Conservation (phyloP, 2,797 vertebrate species). For the Pangasius macronema region DNA sequence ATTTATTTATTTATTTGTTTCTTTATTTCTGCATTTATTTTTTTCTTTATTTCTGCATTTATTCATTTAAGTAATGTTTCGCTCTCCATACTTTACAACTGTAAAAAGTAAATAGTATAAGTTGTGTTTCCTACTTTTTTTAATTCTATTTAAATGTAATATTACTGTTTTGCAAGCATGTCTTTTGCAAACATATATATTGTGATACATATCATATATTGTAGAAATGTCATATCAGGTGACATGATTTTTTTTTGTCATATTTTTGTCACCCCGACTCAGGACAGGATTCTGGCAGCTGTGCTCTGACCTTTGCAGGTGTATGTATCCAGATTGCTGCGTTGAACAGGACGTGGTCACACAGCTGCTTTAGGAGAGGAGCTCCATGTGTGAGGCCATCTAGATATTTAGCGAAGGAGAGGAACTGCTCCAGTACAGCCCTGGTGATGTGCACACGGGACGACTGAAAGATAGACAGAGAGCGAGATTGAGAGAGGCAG, state of each 20-base stretch:
- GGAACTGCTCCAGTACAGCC: slow-evolving; percentile 94
- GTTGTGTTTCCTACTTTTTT: too few species aligned
- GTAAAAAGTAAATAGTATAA: too few species aligned
- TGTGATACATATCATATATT: not conserved
- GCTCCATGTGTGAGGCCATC: slow-evolving; percentile 94
- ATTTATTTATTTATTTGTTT: too few species aligned
- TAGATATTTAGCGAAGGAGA: slow-evolving; percentile 96
- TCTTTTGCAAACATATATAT: not conserved
- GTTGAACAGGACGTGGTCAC: slow-evolving; percentile 91
- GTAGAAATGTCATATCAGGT: not conserved
- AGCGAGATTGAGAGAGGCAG: not conserved
- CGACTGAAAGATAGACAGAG: slow-evolving; percentile 73
- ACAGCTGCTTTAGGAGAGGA: slow-evolving; percentile 93
- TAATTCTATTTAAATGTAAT: not conserved
- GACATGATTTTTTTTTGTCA: not conserved
- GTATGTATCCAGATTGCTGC: slow-evolving; percentile 98
- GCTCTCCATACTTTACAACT: too few species aligned
- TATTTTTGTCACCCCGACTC: not conserved
- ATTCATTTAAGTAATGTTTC: too few species aligned
- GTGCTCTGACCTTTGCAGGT: slow-evolving; percentile 86
- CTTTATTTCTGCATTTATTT: too few species aligned
- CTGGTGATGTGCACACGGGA: slow-evolving; percentile 92
- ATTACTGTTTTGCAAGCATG: not conserved
- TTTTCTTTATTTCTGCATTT: too few species aligned
- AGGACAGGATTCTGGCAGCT: not conserved